Evolutionary conservation across 2,113 vertebrate species (phyloP), one percentile per base, ranked within the genome.

Genomic region (Aptenodytes patagonicus): DNA sequence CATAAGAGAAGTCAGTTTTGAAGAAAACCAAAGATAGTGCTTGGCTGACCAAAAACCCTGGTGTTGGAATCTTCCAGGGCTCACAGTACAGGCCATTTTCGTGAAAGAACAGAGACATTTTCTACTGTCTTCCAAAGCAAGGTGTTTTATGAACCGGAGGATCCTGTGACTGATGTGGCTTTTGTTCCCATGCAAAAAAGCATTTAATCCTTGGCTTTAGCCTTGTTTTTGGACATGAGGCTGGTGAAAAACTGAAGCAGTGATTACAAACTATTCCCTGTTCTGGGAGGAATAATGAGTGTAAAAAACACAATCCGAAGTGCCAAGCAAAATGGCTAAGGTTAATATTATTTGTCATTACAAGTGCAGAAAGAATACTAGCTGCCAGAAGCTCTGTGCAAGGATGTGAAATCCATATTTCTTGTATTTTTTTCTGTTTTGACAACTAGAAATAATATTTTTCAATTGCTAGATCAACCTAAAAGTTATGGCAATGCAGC

Each of bases 251-350:
- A 77, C 49, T 49, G 73, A 83, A 94, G 47, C 49, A 54, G 57
- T 54, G 70, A 85, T 95, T 89, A 95, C 66, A 94, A 87, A 83
- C 66, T 87, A 17, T 93, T 94, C 83, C 78, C 70, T 89, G 40
- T 70, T 94, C 83, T 79, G 58, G 62, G 54, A 88, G 86, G 73
- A 85, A 83, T 79, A 80, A 82, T 29, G 66, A 76, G 52, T 36
- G 42, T 52, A 95, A 90, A 80, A 93, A 94, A 94, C 80, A 91
- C 81, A 87, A n/a, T 38, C 52, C 42, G 83, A 69, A 85, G 84
- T 89, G 94, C 95, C 93, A 97, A 96, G 93, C 87, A 91, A 97
- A 97, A 96, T 95, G 93, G 38, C 77, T 77, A 85, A 87, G 66
- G 82, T 91, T 94, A 91, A 58, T 51, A 80, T 84, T 85, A 92